Base-by-base conservation (phyloP, 2,113 vertebrate genomes). In the Xenopus laevis region DNA sequence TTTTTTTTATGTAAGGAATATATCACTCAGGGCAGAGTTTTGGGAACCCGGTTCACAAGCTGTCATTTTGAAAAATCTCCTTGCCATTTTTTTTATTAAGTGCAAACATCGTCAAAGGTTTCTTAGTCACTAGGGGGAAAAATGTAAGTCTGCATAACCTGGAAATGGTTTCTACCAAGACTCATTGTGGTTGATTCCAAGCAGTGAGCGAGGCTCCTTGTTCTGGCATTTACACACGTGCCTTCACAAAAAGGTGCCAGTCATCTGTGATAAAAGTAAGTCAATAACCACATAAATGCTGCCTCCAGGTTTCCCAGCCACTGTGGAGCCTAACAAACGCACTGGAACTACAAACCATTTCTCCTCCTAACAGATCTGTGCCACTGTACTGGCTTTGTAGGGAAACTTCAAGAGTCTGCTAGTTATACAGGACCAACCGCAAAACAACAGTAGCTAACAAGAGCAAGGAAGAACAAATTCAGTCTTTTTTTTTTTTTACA, bases 211-310 rank as follows among this genome's bases (percentile, higher is more conserved):
- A 73, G 71, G 44, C 20, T 53, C 40, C 63, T 73, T 73, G 63
- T 66, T 66, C 63, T 45, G 44, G 27, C 63, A 23, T 73, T 64
- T 63, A 66, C 62, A 73, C 71, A 47, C 40, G 30, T 65, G 71
- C 71, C 53, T 47, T 73, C 45, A 66, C 63, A 66, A 64, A 73
- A 58, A 66, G 71, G 71, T 73, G 71, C 71, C 71, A 73, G 71
- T 73, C 62, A 73, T 16, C 58, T 59, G 16, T 73, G 62, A 73
- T 73, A 63, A 73, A 73, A 73, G 71, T 63, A 27, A 16, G 13
- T n/a, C 18, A 20, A 20, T 73, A 66, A 73, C 71, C 71, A 66
- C 71, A 73, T 18, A 66, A 66, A 65, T 20, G 62, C 71, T 66
- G 63, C 50, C 53, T 17, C 52, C 52, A 47, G 33, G 20, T 65